Evolutionary conservation across 2,888 invertebrate genomes (phyloP), one percentile per base, ranked within the genome.

Genomic region (Macaria notata): DNA sequence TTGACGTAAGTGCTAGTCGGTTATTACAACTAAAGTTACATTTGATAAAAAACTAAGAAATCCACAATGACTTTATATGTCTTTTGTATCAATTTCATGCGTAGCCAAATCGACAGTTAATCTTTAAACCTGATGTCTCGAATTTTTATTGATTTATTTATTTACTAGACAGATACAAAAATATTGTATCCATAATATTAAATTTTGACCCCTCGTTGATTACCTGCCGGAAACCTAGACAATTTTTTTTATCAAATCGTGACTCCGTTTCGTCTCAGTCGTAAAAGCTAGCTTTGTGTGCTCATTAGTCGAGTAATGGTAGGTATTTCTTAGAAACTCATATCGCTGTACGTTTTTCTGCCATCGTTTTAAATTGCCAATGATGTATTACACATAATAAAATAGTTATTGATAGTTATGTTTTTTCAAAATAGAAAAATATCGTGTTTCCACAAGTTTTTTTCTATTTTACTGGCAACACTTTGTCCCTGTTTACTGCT

Each of bases 281-380:
- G 31, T 49, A 33, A 50, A 41, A 33, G 6, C 41, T 4, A 43
- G 30, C 36, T 19, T 31, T 31, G 49, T 38, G 33, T 8, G 30
- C 4, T 46, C 50, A 50, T 56, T 46, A 50, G 31, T 29, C 41
- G 46, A 55, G 36, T 36, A 36, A 6, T 36, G 7, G 33, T 36
- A 36, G n/a, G 4, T 41, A 41, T 41, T 49, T 56, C 50, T 42
- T 30, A 50, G 49, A 55, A 49, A 46, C 30, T 9, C 36, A 30
- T 56, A 55, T 39, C 43, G 56, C 48, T 33, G 39, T 52, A 39
- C 9, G 47, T 56, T 52, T 51, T 56, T 47, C 43, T 51, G 29
- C 31, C 39, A 56, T 44, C 47, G 43, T 51, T 51, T 44, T 56
- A 50, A 48, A 47, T 47, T 38, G 47, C 47, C 43, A 31, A 31